phyloP scores from a whole-genome alignment of 2,113 vertebrate genomes.

The Vidua macroura region DNA sequence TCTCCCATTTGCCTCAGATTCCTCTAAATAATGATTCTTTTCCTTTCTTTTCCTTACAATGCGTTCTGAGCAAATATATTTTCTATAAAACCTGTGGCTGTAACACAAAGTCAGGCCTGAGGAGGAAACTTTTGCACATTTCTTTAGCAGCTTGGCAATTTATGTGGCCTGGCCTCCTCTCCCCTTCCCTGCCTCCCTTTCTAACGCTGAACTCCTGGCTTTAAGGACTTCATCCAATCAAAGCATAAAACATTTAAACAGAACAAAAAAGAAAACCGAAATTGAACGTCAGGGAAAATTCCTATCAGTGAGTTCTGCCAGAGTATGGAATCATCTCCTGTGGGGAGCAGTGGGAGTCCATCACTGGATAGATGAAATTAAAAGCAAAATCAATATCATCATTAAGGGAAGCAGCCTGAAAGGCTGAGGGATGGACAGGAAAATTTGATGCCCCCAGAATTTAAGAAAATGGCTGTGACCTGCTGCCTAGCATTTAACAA shows the following conservation, averaged over 20 bases:
- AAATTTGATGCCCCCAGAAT: conserved; percentile 26
- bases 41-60: not conserved
- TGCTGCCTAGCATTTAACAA: conserved; percentile 8
- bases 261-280: conserved; percentile 35
- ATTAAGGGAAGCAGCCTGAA: conserved; percentile 44
- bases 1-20: not conserved
- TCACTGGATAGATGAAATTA: conserved; percentile 42
- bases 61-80: conserved; percentile 5
- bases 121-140: not conserved
- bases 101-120: not conserved
- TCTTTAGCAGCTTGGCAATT: not conserved
- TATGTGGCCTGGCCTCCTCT: not conserved
- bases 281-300: conserved; percentile 34
- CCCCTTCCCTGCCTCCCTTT: not conserved
- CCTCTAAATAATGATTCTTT: not conserved
- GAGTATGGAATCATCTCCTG: conserved; percentile 14
- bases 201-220: not conserved
- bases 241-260: conserved; percentile 25
- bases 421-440: conserved; percentile 37
- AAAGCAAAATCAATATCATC: conserved; percentile 66
- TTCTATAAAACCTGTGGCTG: not conserved
- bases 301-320: conserved; percentile 13
- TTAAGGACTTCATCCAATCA: conserved; percentile 35
- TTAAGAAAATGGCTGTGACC: conserved; percentile 41
- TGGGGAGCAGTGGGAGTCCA: conserved; percentile 55